A percentile compares a stretch with the other conserved stretches of the same genome.
These are phyloP conservation scores for Rhagophthalmus giganteus DNA, from an alignment of 2,888 invertebrate species.

Conservation along the genomic window DNA sequence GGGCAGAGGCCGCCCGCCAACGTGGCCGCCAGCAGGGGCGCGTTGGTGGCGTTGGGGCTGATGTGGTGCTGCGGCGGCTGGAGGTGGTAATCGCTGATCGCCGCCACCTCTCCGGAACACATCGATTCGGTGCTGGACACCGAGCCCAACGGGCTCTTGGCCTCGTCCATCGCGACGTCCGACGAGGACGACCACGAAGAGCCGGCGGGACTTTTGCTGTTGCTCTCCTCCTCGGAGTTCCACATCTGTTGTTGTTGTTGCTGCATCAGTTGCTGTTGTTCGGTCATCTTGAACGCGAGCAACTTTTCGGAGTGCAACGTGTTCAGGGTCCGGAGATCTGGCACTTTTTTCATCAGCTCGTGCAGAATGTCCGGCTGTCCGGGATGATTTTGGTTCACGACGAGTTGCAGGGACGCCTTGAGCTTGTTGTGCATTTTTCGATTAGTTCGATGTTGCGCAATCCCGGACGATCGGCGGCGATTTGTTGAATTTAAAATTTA, in stretches of 20 bases:
- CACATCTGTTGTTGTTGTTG: conserved; percentile 62
- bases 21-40: conserved; percentile 74
- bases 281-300: conserved; percentile 89
- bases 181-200: conserved; percentile 72
- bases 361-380: conserved; percentile 78
- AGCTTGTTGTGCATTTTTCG: conserved; percentile 89
- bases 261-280: conserved; percentile 81
- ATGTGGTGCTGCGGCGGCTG: conserved; percentile 34
- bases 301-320: conserved; percentile 95
- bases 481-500: too few species aligned
- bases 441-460: conserved; percentile 89
- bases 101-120: conserved; percentile 68
- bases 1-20: conserved; percentile 75
- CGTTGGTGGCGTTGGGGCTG: conserved; percentile 68
- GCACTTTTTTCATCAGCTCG: conserved; percentile 91
- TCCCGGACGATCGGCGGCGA: conserved; percentile 96
- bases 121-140: conserved; percentile 87
- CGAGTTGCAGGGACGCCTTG: conserved; percentile 82
- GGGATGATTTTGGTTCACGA: conserved; percentile 84
- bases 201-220: conserved; percentile 63
- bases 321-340: conserved; percentile 92
- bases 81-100: conserved; percentile 61
- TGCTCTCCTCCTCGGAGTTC: conserved; percentile 75
- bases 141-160: conserved; percentile 83
- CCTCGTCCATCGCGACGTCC: conserved; percentile 72